Evolutionary conservation across 2,113 vertebrate genomes (phyloP).

Genomic region (Callionymus lyra): DNA sequence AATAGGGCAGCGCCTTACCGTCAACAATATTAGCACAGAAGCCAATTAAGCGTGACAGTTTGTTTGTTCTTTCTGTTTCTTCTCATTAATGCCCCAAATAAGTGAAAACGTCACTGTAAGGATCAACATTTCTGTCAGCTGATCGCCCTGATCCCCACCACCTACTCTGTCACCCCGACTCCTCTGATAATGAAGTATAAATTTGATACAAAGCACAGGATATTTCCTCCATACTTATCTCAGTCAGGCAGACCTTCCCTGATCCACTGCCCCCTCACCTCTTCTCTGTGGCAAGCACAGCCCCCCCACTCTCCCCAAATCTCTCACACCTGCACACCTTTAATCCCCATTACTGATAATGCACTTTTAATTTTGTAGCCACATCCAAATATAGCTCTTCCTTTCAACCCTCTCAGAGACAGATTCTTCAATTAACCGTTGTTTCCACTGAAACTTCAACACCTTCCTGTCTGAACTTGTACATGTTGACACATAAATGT

Average conservation of each 20-base stretch:
- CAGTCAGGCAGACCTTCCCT: constrained; percentile 48
- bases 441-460: too few species aligned
- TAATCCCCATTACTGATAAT: constrained; percentile 12
- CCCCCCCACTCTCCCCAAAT: background rate
- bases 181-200: constrained; percentile 54
- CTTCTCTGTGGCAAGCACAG: constrained; percentile 20
- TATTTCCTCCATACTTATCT: constrained; percentile 52
- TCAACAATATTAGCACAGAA: constrained; percentile 19
- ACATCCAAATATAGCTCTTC: constrained; percentile 19
- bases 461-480: too few species aligned
- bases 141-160: background rate
- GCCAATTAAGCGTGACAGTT: constrained; percentile 13
- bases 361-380: constrained; percentile 8
- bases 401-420: background rate
- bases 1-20: constrained; percentile 21
- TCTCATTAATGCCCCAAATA: constrained; percentile 2
- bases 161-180: constrained; percentile 17
- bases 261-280: constrained; percentile 48
- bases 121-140: too few species aligned
- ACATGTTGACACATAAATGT: too few species aligned
- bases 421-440: constrained; percentile 6
- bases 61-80: constrained; percentile 1
- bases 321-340: background rate
- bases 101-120: too few species aligned
- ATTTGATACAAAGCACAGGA: constrained; percentile 48